Evolutionary conservation across 1,140 invertebrate species (phyloP).

Genomic region (Dermatophagoides farinae): DNA sequence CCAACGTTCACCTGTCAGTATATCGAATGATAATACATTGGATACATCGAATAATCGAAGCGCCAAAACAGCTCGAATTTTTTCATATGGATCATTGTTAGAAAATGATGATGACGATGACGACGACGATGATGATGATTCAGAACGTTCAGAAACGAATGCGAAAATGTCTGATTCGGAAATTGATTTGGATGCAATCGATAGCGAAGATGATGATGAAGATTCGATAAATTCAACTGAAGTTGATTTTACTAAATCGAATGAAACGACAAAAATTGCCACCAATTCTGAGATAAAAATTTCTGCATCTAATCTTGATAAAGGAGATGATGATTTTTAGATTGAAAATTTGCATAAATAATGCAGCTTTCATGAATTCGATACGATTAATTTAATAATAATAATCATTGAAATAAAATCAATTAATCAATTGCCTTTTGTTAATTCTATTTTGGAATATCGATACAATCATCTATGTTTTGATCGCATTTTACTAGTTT

Average conservation of each 20-base stretch:
- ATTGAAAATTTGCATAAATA: background rate
- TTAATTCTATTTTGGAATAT: too few relatives aligned
- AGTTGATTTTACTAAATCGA: background rate
- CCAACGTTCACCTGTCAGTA: background rate
- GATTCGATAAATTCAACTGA: constrained; percentile 8
- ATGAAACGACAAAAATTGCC: background rate
- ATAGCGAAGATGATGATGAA: constrained; percentile 14
- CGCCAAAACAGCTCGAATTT: constrained; percentile 11
- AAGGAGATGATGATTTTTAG: constrained; percentile 6
- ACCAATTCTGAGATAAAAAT: too few relatives aligned
- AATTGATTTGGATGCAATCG: constrained; percentile 12
- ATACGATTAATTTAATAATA: background rate
- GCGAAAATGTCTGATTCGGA: constrained; percentile 18
- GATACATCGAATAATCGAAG: constrained; percentile 6
- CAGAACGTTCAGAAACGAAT: background rate
- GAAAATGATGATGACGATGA: constrained; percentile 29
- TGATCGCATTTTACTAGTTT: too few relatives aligned
- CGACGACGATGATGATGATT: constrained; percentile 15
- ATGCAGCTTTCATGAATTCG: background rate
- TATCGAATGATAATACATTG: background rate
- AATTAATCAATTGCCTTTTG: background rate
- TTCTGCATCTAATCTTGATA: background rate
- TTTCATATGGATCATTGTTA: constrained; percentile 34
- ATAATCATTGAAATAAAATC: background rate
- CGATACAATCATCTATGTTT: too few relatives aligned